Evolutionary conservation across 2,888 invertebrate genomes (phyloP), one percentile per base, ranked within the genome.

Genomic region (Bedellia somnulentella): DNA sequence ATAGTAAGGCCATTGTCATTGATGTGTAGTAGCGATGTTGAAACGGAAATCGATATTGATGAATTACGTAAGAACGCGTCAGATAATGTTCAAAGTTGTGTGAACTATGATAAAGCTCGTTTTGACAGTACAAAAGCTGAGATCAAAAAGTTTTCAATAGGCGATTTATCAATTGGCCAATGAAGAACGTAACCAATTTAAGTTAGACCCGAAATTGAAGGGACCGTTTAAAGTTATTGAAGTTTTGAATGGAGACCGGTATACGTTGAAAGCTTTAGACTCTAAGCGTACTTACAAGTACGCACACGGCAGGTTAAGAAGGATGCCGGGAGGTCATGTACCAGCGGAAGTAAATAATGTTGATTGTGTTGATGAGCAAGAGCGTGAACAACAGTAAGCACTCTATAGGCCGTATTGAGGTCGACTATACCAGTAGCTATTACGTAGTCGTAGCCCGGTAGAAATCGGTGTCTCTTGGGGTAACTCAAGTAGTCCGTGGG

Each of bases 161-260:
- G 39, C 14, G 42, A 42, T 15, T 41, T 35, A 18, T 3, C 25
- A 42, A n/a, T 21, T 38, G 10, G 26, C 35, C 33, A 40, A 36
- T 24, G 33, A 38, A 5, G 41, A 38, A 25, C 31, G 41, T 1
- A 40, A 44, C 23, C 37, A 41, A 29, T 35, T 37, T 1, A 44
- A 44, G 16, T 27, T 45, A 3, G 42, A 42, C 13, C 35, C 42
- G 0, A 45, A 41, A 22, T 43, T 22, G 26, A 40, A 33, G 23
- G 45, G 41, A 0, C 39, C 43, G 0, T 42, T 38, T 27, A 22
- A 35, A 28, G 24, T 43, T 0, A 24, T 35, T 5, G 37, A 42
- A 8, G 9, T 44, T 0, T 15, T 40, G 8, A 36, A 37, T 4
- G 37, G 35, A 10, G 41, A 44, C 22, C 12, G 41, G 3, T 41